Base-by-base conservation (phyloP, 2,888 invertebrate genomes). In the Agonum fuliginosum region DNA sequence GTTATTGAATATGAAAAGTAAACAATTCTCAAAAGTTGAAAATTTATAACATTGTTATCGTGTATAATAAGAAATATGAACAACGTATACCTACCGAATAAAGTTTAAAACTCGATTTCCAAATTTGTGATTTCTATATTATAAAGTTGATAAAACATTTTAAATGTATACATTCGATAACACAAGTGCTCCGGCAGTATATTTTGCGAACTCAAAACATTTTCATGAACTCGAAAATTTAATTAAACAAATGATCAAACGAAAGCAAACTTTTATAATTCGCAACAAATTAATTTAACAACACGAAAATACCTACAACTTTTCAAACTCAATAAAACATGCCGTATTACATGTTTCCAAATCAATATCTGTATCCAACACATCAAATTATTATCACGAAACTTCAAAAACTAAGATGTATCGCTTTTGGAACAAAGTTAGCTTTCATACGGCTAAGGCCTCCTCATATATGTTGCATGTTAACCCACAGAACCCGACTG, bases 381-480 rank as follows among this genome's bases (percentile, higher is more conserved):
- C 24, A 22, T 54, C 54, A 54, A 54, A 54, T 54, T 54, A 54
- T 54, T 20, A 24, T 20, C 22, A 37, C 54, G 12, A 54, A 37
- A 37, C 22, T 24, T 54, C 24, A n/a, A 54, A 22, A 54, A 54
- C 22, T 54, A 54, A 54, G 54, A 54, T 54, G 24, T 54, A 54
- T 54, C 54, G 24, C 22, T 24, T 20, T 54, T n/a, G 14, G 24
- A 54, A 54, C 54, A 24, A 54, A 54, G 54, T 54, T n/a, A n/a
- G n/a, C n/a, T n/a, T 54, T 37, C 37, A 22, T 54, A 54, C 54
- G 22, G 22, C 8, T n/a, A 58, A 10, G 37, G n/a, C n/a, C n/a
- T n/a, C n/a, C 41, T 37, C 37, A 67, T 67, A 34, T 67, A 65
- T 65, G 34, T 65, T 65, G 20, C 41, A 67, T 54, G 54, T 54